Evolutionary conservation across 2,113 vertebrate genomes (phyloP).

Genomic region (Muntiacus reevesi): DNA sequence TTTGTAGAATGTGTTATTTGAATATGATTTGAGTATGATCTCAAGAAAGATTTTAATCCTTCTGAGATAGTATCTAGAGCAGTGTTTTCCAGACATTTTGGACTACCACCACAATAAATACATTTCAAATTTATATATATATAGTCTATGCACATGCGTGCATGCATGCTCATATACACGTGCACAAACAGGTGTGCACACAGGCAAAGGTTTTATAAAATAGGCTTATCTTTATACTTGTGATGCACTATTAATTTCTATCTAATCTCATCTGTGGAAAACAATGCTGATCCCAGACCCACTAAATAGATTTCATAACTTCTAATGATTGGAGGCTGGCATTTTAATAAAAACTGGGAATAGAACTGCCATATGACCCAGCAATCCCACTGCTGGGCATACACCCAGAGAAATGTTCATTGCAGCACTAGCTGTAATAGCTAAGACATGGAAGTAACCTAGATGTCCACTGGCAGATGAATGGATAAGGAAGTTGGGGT

Average conservation of each 20-base stretch:
- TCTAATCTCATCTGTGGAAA: neutral
- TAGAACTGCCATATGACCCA: neutral
- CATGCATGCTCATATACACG: rapidly evolving
- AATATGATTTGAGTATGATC: neutral
- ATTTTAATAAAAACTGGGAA: neutral
- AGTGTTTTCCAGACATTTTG: neutral
- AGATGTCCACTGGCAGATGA: neutral
- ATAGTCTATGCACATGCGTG: neutral
- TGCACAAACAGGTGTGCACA: neutral
- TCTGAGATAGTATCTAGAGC: neutral
- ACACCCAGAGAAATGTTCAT: neutral
- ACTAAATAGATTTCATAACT: neutral
- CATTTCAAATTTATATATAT: neutral
- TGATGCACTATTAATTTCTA: neutral
- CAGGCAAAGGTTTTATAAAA: neutral
- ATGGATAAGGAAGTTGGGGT: neutral
- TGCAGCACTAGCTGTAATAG: neutral
- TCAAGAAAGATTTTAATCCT: neutral
- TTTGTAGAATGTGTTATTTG: neutral
- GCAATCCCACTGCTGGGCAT: neutral
- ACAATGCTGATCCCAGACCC: neutral
- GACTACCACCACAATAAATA: neutral
- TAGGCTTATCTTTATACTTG: neutral
- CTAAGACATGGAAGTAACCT: neutral
- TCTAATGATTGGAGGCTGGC: neutral